A percentile compares a stretch with the other conserved stretches of the same genome.
phyloP scores from a whole-genome alignment of 2,113 vertebrate species.

The Zosterops lateralis region DNA sequence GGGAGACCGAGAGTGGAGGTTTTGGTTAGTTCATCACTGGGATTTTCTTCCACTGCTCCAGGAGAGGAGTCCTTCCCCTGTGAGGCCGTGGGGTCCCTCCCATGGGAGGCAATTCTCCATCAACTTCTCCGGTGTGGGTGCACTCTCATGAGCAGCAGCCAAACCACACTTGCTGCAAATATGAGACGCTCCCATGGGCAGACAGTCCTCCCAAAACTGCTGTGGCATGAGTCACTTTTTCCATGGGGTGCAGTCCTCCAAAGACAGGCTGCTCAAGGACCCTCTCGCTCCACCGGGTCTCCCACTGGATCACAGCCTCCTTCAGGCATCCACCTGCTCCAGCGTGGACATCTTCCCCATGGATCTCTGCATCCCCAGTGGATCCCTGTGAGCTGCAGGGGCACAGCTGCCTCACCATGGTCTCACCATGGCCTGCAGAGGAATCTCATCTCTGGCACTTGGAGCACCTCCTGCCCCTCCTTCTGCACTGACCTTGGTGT shows the following conservation, averaged over 20 bases:
- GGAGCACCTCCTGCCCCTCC: background rate
- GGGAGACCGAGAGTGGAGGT: rapidly evolving
- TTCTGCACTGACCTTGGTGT: background rate
- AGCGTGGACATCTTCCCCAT: background rate
- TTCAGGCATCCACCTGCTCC: background rate
- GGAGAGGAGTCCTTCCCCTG: background rate
- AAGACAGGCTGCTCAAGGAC: background rate
- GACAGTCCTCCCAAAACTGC: background rate
- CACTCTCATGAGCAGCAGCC: background rate
- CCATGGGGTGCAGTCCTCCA: background rate
- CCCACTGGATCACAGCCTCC: background rate
- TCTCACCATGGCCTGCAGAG: background rate
- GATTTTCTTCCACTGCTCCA: background rate
- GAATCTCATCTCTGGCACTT: background rate
- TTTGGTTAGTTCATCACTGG: background rate
- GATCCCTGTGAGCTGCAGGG: background rate
- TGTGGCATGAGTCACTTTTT: too few relatives aligned
- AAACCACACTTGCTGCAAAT: rapidly evolving
- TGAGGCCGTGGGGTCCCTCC: rapidly evolving
- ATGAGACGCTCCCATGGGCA: background rate
- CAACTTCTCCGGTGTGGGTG: background rate
- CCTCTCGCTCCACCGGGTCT: rapidly evolving
- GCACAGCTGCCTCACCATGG: background rate
- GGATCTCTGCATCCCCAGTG: background rate
- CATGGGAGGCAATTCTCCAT: background rate